These are phyloP conservation scores for Dufourea novaeangliae DNA, from an alignment of 1,140 invertebrate genomes.

Conservation along the genomic window DNA sequence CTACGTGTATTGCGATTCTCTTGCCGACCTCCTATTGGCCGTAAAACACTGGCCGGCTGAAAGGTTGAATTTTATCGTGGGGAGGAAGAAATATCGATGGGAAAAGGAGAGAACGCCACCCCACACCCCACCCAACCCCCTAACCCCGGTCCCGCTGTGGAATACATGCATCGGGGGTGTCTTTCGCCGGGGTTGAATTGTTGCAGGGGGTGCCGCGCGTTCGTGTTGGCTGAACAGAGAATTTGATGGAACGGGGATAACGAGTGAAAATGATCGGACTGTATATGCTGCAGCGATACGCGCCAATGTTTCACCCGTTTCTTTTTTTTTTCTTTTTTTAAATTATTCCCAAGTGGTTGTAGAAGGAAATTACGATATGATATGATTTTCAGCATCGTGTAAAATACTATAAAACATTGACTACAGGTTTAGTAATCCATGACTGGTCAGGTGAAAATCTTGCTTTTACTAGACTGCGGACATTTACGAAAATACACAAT, in stretches of 20 bases:
- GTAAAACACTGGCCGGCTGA: constrained; percentile 80
- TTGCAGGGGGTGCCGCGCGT: constrained; percentile 39
- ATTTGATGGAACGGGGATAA: constrained; percentile 31
- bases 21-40: constrained; percentile 77
- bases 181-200: constrained; percentile 47
- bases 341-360: neutral
- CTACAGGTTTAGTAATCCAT: too few species aligned
- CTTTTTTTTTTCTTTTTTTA: too few species aligned
- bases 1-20: constrained; percentile 80
- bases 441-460: too few species aligned
- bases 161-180: constrained; percentile 51
- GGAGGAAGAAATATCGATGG: constrained; percentile 77
- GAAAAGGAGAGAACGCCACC: constrained; percentile 69
- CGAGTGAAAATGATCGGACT: constrained; percentile 20
- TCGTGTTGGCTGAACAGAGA: constrained; percentile 23
- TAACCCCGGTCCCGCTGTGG: constrained; percentile 44
- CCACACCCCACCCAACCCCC: too few species aligned
- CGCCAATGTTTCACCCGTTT: too few species aligned
- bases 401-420: too few species aligned
- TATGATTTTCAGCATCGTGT: too few species aligned
- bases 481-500: too few species aligned
- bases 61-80: constrained; percentile 80
- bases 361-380: too few species aligned
- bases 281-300: neutral
- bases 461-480: too few species aligned